phyloP scores from a whole-genome alignment of 2,113 vertebrate species.

The Megaleporinus macrocephalus region DNA sequence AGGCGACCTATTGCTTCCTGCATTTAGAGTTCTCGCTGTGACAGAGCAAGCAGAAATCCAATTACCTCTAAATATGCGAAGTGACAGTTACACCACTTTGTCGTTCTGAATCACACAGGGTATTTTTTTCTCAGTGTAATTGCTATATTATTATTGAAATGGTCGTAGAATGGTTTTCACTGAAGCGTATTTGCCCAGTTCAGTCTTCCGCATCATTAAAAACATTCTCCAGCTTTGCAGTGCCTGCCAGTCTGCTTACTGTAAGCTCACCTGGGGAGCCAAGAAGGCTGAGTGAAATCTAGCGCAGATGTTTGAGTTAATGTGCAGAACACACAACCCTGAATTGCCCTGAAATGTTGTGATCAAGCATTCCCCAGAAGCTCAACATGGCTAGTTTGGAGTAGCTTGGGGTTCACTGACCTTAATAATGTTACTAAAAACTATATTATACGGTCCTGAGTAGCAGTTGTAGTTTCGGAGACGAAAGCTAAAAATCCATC shows the following conservation, averaged over 20 bases:
- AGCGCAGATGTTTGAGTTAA: neutral
- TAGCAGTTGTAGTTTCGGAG: neutral
- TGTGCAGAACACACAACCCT: neutral
- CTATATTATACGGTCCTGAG: too few relatives aligned
- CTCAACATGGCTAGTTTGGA: neutral
- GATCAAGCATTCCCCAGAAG: neutral
- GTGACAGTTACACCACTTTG: neutral
- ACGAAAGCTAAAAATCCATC: neutral
- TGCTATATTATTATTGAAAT: neutral
- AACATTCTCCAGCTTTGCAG: neutral
- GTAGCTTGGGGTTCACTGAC: neutral
- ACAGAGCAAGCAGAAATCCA: neutral
- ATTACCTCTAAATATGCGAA: neutral
- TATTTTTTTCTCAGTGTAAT: neutral
- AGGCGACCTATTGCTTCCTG: neutral
- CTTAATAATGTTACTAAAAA: too few relatives aligned
- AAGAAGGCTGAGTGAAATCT: neutral
- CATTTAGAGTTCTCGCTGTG: neutral
- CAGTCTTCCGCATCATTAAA: neutral
- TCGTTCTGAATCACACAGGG: neutral
- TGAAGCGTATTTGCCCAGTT: neutral
- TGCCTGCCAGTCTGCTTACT: neutral
- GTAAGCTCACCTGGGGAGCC: neutral
- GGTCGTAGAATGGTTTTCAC: neutral
- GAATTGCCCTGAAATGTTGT: slow-evolving; percentile 24